Conservation (phyloP, 1,140 invertebrate species). For the Lysiphlebus fabarum region DNA sequence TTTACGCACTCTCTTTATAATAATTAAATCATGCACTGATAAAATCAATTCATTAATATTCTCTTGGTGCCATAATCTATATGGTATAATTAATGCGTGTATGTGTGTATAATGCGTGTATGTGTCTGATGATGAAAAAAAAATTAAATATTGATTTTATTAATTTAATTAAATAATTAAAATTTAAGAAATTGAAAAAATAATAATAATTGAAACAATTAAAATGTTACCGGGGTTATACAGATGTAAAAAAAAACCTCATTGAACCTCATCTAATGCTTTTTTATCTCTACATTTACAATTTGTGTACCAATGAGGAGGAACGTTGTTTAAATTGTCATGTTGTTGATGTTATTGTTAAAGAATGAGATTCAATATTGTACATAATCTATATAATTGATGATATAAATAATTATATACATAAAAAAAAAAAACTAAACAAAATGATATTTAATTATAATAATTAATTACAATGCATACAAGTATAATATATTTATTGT, state of each 20-base stretch:
- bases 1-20: constrained; percentile 46
- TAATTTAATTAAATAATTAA: not conserved
- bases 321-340: constrained; percentile 58
- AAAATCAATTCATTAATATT: constrained; percentile 46
- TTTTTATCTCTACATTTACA: constrained; percentile 58
- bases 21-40: constrained; percentile 52
- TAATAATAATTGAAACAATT: constrained; percentile 17
- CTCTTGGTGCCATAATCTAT: constrained; percentile 32
- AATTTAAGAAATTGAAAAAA: constrained; percentile 11
- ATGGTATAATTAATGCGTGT: constrained; percentile 37
- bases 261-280: constrained; percentile 56
- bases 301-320: constrained; percentile 57
- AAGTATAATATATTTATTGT: too few species aligned
- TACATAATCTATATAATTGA: constrained; percentile 58
- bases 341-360: constrained; percentile 59
- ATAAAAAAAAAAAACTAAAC: constrained; percentile 49
- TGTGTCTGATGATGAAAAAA: constrained; percentile 23
- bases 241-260: constrained; percentile 42
- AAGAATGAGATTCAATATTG: constrained; percentile 59
- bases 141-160: constrained; percentile 3
- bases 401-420: constrained; percentile 58
- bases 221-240: constrained; percentile 26
- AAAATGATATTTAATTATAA: too few species aligned
- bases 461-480: too few species aligned
- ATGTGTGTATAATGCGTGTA: constrained; percentile 44